These are phyloP conservation scores for Acrobasis suavella DNA, from an alignment of 2,888 invertebrate genomes.

Conservation along the genomic window DNA sequence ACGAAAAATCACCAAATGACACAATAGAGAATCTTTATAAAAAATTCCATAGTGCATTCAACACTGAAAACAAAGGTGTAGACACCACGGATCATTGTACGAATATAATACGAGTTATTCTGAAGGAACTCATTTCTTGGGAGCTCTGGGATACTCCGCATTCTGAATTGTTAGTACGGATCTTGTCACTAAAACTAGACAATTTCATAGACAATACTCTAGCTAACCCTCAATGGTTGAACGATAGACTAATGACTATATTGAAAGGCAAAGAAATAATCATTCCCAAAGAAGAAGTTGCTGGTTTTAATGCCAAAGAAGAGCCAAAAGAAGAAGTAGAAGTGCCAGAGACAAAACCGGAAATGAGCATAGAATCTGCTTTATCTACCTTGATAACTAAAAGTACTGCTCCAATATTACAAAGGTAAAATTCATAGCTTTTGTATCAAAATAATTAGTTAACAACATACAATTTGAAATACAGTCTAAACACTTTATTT, in stretches of 20 bases:
- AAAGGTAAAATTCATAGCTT: constrained; percentile 27
- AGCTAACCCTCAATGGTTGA: constrained; percentile 78
- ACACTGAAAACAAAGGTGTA: constrained; percentile 51
- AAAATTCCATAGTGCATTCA: constrained; percentile 59
- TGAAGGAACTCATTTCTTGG: constrained; percentile 85
- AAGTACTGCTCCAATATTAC: constrained; percentile 45
- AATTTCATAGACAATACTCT: constrained; percentile 71
- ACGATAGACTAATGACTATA: constrained; percentile 59
- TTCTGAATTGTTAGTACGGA: constrained; percentile 83
- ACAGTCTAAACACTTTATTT: too few species aligned
- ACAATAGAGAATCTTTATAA: constrained; percentile 78
- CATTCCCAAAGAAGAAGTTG: constrained; percentile 24
- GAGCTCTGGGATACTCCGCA: constrained; percentile 86
- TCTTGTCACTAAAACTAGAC: constrained; percentile 83
- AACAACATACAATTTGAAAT: too few species aligned
- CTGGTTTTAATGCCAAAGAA: constrained; percentile 21
- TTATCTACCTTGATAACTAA: constrained; percentile 42
- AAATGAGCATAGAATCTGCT: constrained; percentile 43
- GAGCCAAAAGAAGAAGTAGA: constrained; percentile 28
- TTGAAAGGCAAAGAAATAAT: constrained; percentile 42
- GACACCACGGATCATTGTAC: constrained; percentile 82
- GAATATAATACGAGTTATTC: constrained; percentile 80
- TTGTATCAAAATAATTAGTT: too few species aligned
- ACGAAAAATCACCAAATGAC: constrained; percentile 68
- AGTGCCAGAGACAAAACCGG: constrained; percentile 25